A percentile compares a stretch with the other conserved stretches of the same genome.
These are phyloP conservation scores for Drosophila littoralis DNA, from an alignment of 1,140 invertebrate genomes.

Conservation along the genomic window DNA sequence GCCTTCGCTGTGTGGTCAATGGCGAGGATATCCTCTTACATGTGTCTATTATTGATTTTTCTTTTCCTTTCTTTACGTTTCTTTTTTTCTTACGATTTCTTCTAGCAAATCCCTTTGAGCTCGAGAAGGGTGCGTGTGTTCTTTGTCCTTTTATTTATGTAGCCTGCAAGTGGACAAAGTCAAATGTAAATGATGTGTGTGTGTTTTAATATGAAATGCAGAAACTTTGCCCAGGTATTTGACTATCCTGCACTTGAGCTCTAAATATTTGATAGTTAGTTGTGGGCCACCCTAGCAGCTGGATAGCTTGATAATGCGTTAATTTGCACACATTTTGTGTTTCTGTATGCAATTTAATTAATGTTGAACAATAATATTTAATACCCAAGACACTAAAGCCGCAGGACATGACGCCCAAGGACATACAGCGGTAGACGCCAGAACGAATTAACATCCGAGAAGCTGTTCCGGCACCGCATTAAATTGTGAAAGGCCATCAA, in stretches of 20 bases:
- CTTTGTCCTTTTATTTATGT: slow-evolving; percentile 59
- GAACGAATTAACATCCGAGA: too few relatives aligned
- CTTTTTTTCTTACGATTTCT: background rate
- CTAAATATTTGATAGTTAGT: slow-evolving; percentile 35
- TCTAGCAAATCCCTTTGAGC: slow-evolving; percentile 54
- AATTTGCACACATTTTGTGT: slow-evolving; percentile 2
- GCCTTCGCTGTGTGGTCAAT: slow-evolving; percentile 38
- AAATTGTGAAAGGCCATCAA: background rate
- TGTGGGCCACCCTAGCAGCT: background rate
- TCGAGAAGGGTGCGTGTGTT: slow-evolving; percentile 22
- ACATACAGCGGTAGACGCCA: background rate
- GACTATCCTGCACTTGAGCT: slow-evolving; percentile 28
- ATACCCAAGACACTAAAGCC: slow-evolving; percentile 6
- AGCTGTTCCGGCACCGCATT: background rate
- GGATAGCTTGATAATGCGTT: background rate
- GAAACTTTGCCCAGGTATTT: slow-evolving; percentile 10
- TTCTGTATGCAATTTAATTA: slow-evolving; percentile 4
- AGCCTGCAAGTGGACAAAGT: slow-evolving; percentile 53
- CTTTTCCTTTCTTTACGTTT: slow-evolving; percentile 15
- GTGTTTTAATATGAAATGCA: slow-evolving; percentile 40
- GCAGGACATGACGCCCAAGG: slow-evolving; percentile 7
- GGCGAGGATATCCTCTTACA: slow-evolving; percentile 67
- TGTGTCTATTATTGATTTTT: slow-evolving; percentile 76
- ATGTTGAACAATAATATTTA: slow-evolving; percentile 12
- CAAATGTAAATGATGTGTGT: background rate